These are phyloP conservation scores for Acrobasis suavella DNA, from an alignment of 2,888 invertebrate species.

Conservation along the genomic window DNA sequence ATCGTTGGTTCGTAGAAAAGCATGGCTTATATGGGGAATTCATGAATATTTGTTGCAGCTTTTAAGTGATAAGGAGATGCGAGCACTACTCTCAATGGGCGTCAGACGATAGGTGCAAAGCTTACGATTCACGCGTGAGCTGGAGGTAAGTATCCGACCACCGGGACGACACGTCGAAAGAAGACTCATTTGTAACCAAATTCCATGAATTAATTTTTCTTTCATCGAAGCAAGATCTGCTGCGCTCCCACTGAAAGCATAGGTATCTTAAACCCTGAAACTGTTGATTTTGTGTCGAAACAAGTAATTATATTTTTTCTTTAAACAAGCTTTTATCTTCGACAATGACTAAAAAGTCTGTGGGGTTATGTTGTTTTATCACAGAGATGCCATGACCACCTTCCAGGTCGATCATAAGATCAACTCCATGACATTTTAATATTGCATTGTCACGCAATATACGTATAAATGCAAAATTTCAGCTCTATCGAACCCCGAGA, in stretches of 20 bases:
- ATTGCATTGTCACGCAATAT: too few relatives aligned
- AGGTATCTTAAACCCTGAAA: background rate
- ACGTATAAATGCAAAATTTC: too few relatives aligned
- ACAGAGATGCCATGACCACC: too few relatives aligned
- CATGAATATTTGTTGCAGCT: conserved; percentile 82
- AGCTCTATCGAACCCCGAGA: too few relatives aligned
- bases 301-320: too few relatives aligned
- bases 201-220: background rate
- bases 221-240: background rate
- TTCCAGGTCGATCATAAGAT: too few relatives aligned
- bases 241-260: background rate
- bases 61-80: conserved; percentile 72
- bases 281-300: background rate
- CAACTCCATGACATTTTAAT: too few relatives aligned
- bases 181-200: background rate
- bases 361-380: too few relatives aligned
- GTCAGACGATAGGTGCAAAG: conserved; percentile 61
- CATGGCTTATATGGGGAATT: conserved; percentile 72
- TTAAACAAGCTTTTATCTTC: too few relatives aligned
- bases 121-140: conserved; percentile 32
- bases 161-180: conserved; percentile 25
- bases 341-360: too few relatives aligned
- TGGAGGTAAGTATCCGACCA: conserved; percentile 66
- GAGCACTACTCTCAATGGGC: conserved; percentile 58
- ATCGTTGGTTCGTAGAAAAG: conserved; percentile 53